phyloP scores from a whole-genome alignment of 1,140 invertebrate genomes.

The Formica exsecta region DNA sequence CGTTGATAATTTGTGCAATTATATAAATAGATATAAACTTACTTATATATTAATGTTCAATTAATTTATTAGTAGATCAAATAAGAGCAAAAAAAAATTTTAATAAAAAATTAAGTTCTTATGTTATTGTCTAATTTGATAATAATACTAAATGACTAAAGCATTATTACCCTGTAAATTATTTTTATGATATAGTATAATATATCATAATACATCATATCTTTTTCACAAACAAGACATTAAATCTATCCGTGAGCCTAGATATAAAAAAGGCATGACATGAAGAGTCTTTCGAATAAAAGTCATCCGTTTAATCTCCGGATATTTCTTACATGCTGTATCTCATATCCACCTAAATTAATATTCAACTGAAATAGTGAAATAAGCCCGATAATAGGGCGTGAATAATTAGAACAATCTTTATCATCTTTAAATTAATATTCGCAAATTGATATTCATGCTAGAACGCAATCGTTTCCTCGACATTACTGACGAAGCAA shows the following conservation, averaged over 20 bases:
- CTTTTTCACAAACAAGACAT: too few species aligned
- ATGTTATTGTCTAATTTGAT: too few species aligned
- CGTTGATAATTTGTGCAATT: not conserved
- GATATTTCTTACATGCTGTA: not conserved
- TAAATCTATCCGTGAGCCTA: not conserved
- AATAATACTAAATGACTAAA: too few species aligned
- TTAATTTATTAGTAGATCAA: not conserved
- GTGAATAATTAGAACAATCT: not conserved
- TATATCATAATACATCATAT: too few species aligned
- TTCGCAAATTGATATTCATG: conserved; percentile 3
- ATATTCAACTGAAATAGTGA: not conserved
- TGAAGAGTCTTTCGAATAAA: not conserved
- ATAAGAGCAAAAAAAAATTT: not conserved
- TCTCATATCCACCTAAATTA: not conserved
- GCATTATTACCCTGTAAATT: not conserved
- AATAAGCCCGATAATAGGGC: not conserved
- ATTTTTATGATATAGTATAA: not conserved
- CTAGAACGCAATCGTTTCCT: not conserved
- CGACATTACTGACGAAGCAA: not conserved
- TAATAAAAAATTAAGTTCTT: too few species aligned
- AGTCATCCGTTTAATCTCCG: not conserved
- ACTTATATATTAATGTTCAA: not conserved
- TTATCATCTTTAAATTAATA: conserved; percentile 2
- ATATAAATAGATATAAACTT: not conserved
- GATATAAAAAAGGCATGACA: not conserved